A percentile compares a stretch with the other conserved stretches of the same genome.
Conservation (phyloP, 1,140 invertebrate genomes). For the Caenorhabditis remanei region DNA sequence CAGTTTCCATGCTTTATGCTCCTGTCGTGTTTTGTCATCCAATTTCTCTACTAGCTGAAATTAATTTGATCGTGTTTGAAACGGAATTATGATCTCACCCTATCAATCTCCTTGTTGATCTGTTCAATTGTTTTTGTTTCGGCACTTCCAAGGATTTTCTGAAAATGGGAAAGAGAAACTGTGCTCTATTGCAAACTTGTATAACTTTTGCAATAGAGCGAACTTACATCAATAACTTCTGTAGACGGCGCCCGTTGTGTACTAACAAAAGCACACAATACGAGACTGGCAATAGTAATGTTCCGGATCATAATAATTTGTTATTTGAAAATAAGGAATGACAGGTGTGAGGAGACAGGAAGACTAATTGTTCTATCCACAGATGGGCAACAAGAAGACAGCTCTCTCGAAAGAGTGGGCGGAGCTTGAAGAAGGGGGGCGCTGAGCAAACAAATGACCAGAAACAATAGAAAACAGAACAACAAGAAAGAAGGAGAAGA, state of each 20-base stretch:
- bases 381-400: constrained; percentile 40
- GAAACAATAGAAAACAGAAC: constrained; percentile 39
- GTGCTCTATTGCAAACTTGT: no score
- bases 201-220: no score
- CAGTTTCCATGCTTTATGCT: constrained; percentile 45
- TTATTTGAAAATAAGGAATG: background rate
- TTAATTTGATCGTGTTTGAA: background rate
- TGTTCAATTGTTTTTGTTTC: constrained; percentile 32
- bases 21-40: constrained; percentile 6
- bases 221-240: constrained; percentile 49
- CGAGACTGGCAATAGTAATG: constrained; percentile 12
- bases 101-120: constrained; percentile 42
- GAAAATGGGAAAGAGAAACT: background rate
- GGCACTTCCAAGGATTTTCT: constrained; percentile 44
- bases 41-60: constrained; percentile 48
- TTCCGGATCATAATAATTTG: background rate
- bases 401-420: constrained; percentile 1
- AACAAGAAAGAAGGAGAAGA: constrained; percentile 6
- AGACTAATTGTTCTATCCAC: constrained; percentile 27
- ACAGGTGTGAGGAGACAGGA: constrained; percentile 40
- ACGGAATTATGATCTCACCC: background rate
- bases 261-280: background rate
- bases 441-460: constrained; percentile 37
- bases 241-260: constrained; percentile 17
- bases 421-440: background rate